These are phyloP conservation scores for Panzeria rudis DNA, from an alignment of 2,888 invertebrate species.

Conservation along the genomic window DNA sequence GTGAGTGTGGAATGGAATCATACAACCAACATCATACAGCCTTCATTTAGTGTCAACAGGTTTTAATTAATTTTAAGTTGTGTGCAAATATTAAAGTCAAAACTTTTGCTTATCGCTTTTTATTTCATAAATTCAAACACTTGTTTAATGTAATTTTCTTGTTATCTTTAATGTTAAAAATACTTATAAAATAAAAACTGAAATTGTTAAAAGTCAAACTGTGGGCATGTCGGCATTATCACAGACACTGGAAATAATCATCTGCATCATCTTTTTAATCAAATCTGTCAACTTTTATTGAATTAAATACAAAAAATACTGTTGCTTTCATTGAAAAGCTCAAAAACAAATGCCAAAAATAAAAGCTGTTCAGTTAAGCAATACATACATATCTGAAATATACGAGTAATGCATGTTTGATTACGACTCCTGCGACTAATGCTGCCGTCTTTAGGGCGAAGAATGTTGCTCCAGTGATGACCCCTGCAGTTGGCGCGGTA, in stretches of 20 bases:
- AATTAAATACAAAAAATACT: slow-evolving; percentile 61
- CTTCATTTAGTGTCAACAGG: not conserved
- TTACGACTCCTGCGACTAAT: too few relatives aligned
- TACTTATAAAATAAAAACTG: slow-evolving; percentile 5
- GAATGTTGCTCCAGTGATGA: too few relatives aligned
- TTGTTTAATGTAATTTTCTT: slow-evolving; percentile 15
- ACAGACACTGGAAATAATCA: slow-evolving; percentile 12
- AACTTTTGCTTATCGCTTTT: not conserved
- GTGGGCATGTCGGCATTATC: slow-evolving; percentile 47
- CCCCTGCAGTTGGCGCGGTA: too few relatives aligned
- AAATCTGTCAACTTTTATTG: slow-evolving; percentile 63
- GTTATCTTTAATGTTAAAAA: not conserved
- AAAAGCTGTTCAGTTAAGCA: not conserved
- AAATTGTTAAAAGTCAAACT: slow-evolving; percentile 6
- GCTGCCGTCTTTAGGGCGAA: too few relatives aligned
- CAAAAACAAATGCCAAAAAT: slow-evolving; percentile 61
- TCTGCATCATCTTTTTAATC: slow-evolving; percentile 40
- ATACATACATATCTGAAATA: too few relatives aligned
- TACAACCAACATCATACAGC: not conserved
- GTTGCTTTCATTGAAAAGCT: slow-evolving; percentile 57
- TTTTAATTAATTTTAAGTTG: not conserved
- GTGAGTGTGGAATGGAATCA: not conserved
- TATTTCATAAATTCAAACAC: not conserved
- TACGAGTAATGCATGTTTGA: too few relatives aligned
- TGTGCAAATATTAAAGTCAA: not conserved